Conservation (phyloP, 2,888 invertebrate species). For the Sinopyrophorus schimmeli region DNA sequence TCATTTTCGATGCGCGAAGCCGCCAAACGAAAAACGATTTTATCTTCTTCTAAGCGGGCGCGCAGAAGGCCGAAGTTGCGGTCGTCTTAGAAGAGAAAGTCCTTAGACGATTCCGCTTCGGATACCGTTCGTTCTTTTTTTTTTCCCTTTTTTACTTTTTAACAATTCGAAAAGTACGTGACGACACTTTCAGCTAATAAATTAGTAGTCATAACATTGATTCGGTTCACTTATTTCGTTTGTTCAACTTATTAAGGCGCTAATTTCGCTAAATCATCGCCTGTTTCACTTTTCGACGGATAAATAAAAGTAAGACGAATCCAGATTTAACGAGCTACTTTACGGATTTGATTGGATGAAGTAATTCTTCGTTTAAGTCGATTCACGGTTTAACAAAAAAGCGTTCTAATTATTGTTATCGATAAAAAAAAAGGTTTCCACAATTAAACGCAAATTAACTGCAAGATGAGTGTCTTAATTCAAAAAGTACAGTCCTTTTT, state of each 20-base stretch:
- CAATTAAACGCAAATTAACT: too few relatives aligned
- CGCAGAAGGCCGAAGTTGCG: neutral
- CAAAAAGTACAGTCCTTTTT: too few relatives aligned
- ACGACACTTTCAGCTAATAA: conserved; percentile 2
- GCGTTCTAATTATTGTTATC: too few relatives aligned
- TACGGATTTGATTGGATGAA: too few relatives aligned
- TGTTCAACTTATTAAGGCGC: conserved; percentile 6
- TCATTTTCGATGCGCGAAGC: conserved; percentile 1
- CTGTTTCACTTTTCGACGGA: conserved; percentile 15
- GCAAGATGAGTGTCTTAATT: too few relatives aligned
- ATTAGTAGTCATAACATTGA: conserved; percentile 11
- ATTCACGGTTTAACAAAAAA: too few relatives aligned
- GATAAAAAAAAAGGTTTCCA: too few relatives aligned
- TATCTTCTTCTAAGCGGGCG: neutral
- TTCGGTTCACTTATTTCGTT: conserved; percentile 18
- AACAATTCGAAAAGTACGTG: neutral
- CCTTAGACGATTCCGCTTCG: neutral
- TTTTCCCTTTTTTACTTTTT: conserved; percentile 2
- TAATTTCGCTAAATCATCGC: neutral
- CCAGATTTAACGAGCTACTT: too few relatives aligned
- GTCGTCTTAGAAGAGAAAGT: conserved; percentile 1
- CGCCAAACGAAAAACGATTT: neutral
- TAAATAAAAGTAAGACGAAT: too few relatives aligned
- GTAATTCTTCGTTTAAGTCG: too few relatives aligned
- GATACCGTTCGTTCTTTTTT: neutral